Conservation (phyloP, 1,140 invertebrate species). For the Ceratosolen fusciceps region DNA sequence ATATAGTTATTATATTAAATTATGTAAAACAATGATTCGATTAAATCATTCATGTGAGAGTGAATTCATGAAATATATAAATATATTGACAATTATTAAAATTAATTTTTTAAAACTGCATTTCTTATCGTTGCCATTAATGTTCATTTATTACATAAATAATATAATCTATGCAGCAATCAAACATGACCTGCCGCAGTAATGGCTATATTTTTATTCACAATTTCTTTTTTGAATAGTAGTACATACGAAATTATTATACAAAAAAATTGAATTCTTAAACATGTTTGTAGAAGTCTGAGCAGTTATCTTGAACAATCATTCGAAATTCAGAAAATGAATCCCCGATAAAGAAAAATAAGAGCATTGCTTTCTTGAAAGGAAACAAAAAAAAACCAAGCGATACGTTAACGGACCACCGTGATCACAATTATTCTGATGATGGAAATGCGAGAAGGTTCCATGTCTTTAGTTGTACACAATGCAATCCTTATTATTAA, state of each 20-base stretch:
- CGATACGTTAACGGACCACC: conserved; percentile 28
- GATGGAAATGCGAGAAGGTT: conserved; percentile 9
- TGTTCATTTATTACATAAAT: too few relatives aligned
- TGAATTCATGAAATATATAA: too few relatives aligned
- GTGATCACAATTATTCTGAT: conserved; percentile 38
- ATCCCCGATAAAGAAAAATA: conserved; percentile 16
- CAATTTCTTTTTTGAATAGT: conserved; percentile 42
- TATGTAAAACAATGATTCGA: too few relatives aligned
- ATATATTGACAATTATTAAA: too few relatives aligned
- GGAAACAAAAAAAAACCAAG: neutral
- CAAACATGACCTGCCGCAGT: too few relatives aligned
- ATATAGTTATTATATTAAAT: too few relatives aligned
- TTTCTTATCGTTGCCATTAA: too few relatives aligned
- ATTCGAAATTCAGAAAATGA: conserved; percentile 27
- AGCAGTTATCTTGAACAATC: conserved; percentile 15
- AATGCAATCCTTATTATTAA: conserved; percentile 63
- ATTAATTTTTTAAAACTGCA: too few relatives aligned
- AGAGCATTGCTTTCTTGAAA: neutral
- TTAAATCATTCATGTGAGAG: too few relatives aligned
- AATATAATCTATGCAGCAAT: too few relatives aligned
- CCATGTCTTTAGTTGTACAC: neutral
- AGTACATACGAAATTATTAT: neutral
- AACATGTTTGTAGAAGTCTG: neutral
- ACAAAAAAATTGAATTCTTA: neutral
- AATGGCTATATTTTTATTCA: too few relatives aligned